These are phyloP conservation scores for silkworm (Bombyx mori) DNA, from an alignment of 1,140 invertebrate genomes.

Conservation along the genomic window DNA sequence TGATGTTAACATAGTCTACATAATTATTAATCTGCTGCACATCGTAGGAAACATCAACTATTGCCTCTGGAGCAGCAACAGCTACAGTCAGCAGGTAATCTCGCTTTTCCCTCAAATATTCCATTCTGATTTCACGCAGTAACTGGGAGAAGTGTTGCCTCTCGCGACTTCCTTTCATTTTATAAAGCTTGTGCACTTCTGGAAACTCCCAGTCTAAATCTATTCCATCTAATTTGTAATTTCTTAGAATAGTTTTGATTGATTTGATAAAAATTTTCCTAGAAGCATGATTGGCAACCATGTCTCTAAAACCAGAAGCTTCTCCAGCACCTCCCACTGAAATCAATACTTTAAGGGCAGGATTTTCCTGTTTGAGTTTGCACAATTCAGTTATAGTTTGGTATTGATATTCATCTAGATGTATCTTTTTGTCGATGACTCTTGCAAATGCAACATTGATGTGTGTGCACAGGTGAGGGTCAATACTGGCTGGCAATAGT, in stretches of 20 bases:
- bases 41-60: conserved; percentile 83
- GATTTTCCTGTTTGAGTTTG: conserved; percentile 76
- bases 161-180: conserved; percentile 55
- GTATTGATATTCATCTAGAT: conserved; percentile 51
- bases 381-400: conserved; percentile 71
- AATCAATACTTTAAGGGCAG: conserved; percentile 82
- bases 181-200: conserved; percentile 23
- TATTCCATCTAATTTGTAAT: conserved; percentile 82
- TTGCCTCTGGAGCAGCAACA: conserved; percentile 80
- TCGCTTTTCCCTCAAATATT: conserved; percentile 73
- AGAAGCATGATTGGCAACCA: conserved; percentile 78
- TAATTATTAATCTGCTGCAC: conserved; percentile 83
- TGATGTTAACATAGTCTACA: conserved; percentile 89
- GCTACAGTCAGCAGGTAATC: conserved; percentile 80
- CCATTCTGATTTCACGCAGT: conserved; percentile 77
- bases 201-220: conserved; percentile 94
- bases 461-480: conserved; percentile 84
- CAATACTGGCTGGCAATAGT: conserved; percentile 73
- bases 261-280: conserved; percentile 82
- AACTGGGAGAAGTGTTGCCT: conserved; percentile 81
- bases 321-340: conserved; percentile 80
- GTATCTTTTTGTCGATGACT: conserved; percentile 76
- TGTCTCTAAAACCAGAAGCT: conserved; percentile 76
- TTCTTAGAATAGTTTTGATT: conserved; percentile 73
- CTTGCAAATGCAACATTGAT: conserved; percentile 83